Base-by-base conservation (phyloP, 2,113 vertebrate genomes). In the Apteryx mantelli region DNA sequence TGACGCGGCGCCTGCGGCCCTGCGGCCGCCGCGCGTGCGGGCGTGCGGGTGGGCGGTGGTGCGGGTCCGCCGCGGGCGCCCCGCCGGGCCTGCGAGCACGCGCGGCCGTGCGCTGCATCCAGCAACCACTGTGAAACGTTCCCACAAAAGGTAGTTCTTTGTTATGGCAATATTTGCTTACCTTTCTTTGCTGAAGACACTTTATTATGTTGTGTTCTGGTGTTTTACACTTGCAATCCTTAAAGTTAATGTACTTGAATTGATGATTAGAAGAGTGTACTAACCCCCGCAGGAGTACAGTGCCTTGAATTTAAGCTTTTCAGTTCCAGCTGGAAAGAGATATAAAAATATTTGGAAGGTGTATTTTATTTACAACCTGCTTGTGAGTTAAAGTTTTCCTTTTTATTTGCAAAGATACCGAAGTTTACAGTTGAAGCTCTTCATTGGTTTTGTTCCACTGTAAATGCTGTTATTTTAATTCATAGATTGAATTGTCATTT, bases 261-360 rank as follows among this genome's bases (percentile, higher is more conserved):
- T 38, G 80, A 93, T 91, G 88, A 86, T 98, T 89, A 90, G 95
- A 96, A 93, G 93, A 83, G 96, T 95, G 91, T 96, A 97, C 94
- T 97, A 95, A 97, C 96, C 98, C 91, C 95, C 94, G 96, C 98
- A 98, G 97, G 97, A 98, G 98, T 98, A 98, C 98, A 99, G 99
- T 99, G 99, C 99, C 99, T 99, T 99, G 98, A 99, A 98, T 97
- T 96, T 92, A 97, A 97, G 97, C 95, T 98, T 98, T 98, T 97
- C 97, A 85, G 92, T 95, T 92, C 83, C 93, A 55, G 71, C 97
- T 98, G 98, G 97, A 97, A 98, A 98, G 97, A 98, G 91, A 81
- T 97, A 90, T 98, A 97, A 89, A 95, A 75, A 91, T 94, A 96
- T 98, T 93, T 42, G 96, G 91, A 97, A 98, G 93, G 95, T 98